Conservation (phyloP, 2,797 vertebrate species). For the Mus spretus region DNA sequence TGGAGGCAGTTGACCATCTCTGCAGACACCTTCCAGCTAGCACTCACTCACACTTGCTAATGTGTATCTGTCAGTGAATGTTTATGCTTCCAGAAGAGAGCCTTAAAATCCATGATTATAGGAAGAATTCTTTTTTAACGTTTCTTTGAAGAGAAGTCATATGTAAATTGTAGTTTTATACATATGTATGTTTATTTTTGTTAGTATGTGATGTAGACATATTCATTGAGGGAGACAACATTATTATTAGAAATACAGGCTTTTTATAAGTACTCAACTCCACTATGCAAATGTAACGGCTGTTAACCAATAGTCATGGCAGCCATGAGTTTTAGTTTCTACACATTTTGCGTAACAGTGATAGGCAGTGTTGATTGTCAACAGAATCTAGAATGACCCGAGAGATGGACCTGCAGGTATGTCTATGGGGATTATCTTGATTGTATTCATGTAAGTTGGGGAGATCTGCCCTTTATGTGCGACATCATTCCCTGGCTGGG, state of each 20-base stretch:
- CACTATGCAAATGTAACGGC: background rate
- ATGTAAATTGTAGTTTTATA: background rate
- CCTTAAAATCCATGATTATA: background rate
- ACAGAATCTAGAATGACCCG: background rate
- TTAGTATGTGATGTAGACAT: background rate
- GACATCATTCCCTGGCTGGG: background rate
- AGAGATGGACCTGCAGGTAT: no score
- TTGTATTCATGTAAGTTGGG: background rate
- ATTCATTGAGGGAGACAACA: background rate
- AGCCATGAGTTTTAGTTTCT: background rate
- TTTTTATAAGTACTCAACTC: conserved; percentile 18
- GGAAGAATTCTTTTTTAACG: background rate
- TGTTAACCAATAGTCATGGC: background rate
- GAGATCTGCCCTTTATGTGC: background rate
- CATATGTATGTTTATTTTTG: background rate
- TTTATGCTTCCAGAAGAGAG: background rate
- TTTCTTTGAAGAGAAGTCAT: background rate
- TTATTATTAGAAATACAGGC: background rate
- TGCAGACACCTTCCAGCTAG: background rate
- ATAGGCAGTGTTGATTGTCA: background rate
- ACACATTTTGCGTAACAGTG: background rate
- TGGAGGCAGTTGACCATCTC: background rate
- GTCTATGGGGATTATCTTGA: background rate
- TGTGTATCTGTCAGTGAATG: background rate
- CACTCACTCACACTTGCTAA: background rate